Percentiles rank a stretch among this genome's conserved stretches.
phyloP scores from a whole-genome alignment of 2,888 invertebrate genomes.

The Oasisia sp. region DNA sequence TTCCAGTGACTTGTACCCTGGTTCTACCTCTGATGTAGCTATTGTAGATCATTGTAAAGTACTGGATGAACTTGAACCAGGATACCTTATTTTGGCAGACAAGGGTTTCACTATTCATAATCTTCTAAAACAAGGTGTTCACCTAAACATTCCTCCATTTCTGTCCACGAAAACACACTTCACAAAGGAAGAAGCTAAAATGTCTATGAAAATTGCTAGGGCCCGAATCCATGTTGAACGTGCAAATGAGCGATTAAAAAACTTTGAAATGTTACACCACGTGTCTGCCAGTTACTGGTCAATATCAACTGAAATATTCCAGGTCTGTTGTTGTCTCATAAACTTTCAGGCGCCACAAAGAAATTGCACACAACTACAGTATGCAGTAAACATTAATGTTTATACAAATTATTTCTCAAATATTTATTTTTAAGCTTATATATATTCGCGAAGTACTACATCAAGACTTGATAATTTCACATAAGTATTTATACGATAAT shows the following conservation, averaged over 20 bases:
- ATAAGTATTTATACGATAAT: too few relatives aligned
- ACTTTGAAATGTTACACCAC: conserved; percentile 24
- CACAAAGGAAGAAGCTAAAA: conserved; percentile 21
- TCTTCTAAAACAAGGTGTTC: conserved; percentile 21
- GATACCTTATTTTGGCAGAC: conserved; percentile 28
- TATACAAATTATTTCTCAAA: too few relatives aligned
- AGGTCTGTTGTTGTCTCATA: conserved; percentile 20
- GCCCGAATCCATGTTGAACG: conserved; percentile 29
- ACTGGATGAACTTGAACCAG: conserved; percentile 22
- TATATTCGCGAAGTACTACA: too few relatives aligned
- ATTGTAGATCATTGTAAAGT: conserved; percentile 25
- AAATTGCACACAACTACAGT: conserved; percentile 19
- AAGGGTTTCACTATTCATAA: conserved; percentile 30
- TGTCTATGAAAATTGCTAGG: conserved; percentile 20
- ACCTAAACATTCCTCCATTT: conserved; percentile 26
- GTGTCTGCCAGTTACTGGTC: conserved; percentile 24
- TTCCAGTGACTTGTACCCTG: conserved; percentile 27
- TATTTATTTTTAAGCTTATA: too few relatives aligned
- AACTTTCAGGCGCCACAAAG: conserved; percentile 28
- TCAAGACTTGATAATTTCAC: too few relatives aligned
- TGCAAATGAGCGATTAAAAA: conserved; percentile 26
- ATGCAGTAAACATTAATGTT: neutral
- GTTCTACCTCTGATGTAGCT: conserved; percentile 25
- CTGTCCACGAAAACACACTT: conserved; percentile 24
- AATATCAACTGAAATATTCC: conserved; percentile 23